These are phyloP conservation scores for Sprattus sprattus DNA, from an alignment of 2,113 vertebrate species.

Conservation along the genomic window DNA sequence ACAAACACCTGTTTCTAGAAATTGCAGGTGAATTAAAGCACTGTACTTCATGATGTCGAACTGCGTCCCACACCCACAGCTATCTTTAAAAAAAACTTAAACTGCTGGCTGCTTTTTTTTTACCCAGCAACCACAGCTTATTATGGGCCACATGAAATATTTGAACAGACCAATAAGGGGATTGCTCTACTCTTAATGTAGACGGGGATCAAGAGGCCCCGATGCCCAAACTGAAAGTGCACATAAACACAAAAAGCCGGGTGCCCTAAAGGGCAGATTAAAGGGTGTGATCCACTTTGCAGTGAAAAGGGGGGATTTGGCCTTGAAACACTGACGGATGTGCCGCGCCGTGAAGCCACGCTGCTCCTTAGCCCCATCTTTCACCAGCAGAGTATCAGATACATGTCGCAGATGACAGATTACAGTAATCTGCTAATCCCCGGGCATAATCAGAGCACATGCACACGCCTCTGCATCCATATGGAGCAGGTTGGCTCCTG, in stretches of 20 bases:
- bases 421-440: constrained; percentile 42
- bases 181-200: neutral
- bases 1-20: constrained; percentile 21
- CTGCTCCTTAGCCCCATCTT: neutral
- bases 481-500: constrained; percentile 27
- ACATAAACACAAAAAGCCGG: constrained; percentile 27
- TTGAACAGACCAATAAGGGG: neutral
- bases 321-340: neutral
- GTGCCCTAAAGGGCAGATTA: constrained; percentile 26
- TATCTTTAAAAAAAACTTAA: neutral
- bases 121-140: neutral
- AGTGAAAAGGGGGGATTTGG: constrained; percentile 32
- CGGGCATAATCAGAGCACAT: constrained; percentile 37
- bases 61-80: neutral
- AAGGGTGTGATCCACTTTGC: constrained; percentile 22
- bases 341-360: neutral
- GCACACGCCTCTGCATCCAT: constrained; percentile 34
- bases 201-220: constrained; percentile 23
- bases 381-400: constrained; percentile 27
- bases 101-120: neutral
- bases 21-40: neutral
- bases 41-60: neutral
- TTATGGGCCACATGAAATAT: neutral
- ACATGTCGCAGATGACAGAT: constrained; percentile 34
- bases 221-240: constrained; percentile 17